A percentile compares a stretch with the other conserved stretches of the same genome.
phyloP scores from a whole-genome alignment of 2,888 invertebrate genomes.

The Drosophila mulleri region DNA sequence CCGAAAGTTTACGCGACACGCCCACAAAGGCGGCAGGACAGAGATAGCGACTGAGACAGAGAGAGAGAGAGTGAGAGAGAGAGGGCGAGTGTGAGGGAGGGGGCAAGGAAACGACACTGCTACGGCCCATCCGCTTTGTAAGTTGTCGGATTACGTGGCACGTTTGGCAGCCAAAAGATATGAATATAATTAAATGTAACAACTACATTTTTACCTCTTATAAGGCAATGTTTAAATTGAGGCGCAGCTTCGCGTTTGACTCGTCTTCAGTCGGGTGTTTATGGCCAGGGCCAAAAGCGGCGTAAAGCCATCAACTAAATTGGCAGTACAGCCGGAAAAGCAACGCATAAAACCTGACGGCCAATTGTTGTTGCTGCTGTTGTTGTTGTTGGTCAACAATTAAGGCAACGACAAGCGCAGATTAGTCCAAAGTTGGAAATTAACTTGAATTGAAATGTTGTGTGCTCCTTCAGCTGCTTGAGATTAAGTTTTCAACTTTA shows the following conservation, averaged over 20 bases:
- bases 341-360: constrained; percentile 66
- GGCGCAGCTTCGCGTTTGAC: constrained; percentile 17
- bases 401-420: constrained; percentile 75
- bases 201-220: constrained; percentile 76
- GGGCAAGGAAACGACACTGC: not conserved
- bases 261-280: constrained; percentile 57
- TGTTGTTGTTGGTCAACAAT: constrained; percentile 69
- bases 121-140: constrained; percentile 43
- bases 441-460: constrained; percentile 75
- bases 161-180: constrained; percentile 72
- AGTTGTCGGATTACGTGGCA: constrained; percentile 73
- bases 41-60: not conserved
- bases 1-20: constrained; percentile 50
- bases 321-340: constrained; percentile 44
- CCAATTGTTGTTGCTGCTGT: constrained; percentile 38
- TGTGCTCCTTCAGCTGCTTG: constrained; percentile 25
- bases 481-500: constrained; percentile 60
- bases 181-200: constrained; percentile 79
- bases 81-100: not conserved
- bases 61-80: not conserved
- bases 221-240: constrained; percentile 66
- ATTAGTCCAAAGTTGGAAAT: constrained; percentile 76
- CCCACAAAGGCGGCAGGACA: constrained; percentile 14
- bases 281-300: constrained; percentile 44
- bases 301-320: constrained; percentile 74